A percentile compares a stretch with the other conserved stretches of the same genome.
Conservation (phyloP, 2,888 invertebrate species). For the Rhaphigaster nebulosa region DNA sequence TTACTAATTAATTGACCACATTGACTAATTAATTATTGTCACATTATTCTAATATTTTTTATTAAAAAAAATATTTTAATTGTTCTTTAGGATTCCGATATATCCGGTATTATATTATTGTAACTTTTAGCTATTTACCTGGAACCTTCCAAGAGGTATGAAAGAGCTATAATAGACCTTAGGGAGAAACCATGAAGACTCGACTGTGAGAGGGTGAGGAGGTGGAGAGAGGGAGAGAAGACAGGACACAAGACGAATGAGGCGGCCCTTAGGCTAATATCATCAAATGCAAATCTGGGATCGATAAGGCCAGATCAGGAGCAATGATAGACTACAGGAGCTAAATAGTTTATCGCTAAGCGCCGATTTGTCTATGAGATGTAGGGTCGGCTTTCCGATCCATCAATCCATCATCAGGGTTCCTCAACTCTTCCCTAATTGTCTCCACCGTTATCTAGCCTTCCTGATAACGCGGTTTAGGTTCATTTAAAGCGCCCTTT, state of each 20-base stretch:
- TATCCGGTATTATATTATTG: too few relatives aligned
- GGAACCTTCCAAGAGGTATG: background rate
- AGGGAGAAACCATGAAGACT: background rate
- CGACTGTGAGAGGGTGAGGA: background rate
- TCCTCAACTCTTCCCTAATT: constrained; percentile 34
- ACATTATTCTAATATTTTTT: too few relatives aligned
- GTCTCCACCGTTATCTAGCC: background rate
- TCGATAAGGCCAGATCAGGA: constrained; percentile 47
- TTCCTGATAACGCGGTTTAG: background rate
- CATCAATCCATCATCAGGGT: constrained; percentile 45
- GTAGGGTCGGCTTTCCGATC: background rate
- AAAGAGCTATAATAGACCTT: background rate
- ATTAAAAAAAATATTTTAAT: too few relatives aligned
- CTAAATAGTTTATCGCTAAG: constrained; percentile 48
- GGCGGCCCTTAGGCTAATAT: constrained; percentile 40
- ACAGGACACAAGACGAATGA: constrained; percentile 48
- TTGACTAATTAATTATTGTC: too few relatives aligned
- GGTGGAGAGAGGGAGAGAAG: background rate
- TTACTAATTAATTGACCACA: too few relatives aligned
- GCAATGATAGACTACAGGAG: constrained; percentile 46
- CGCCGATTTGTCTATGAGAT: constrained; percentile 52
- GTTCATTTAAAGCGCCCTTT: constrained; percentile 41
- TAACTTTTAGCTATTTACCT: too few relatives aligned
- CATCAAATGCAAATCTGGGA: constrained; percentile 47
- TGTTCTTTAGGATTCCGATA: too few relatives aligned